A percentile compares a stretch with the other conserved stretches of the same genome.
Evolutionary conservation across 2,888 invertebrate genomes (phyloP).

Genomic region (Agapostemon virescens): DNA sequence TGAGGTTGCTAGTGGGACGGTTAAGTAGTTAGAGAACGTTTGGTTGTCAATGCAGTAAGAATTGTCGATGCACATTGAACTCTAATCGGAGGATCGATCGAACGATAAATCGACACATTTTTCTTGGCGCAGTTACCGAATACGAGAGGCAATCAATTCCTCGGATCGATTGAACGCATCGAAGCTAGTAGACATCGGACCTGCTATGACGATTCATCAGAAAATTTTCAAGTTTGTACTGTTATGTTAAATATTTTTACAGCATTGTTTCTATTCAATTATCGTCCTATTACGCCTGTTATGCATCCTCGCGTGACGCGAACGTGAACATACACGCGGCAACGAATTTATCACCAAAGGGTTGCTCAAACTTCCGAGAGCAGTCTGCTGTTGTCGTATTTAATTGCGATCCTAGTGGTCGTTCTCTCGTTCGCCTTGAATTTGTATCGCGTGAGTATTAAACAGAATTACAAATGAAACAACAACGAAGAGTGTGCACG

Average conservation of each 20-base stretch:
- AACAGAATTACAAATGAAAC: background rate
- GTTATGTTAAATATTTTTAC: background rate
- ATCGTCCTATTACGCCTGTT: background rate
- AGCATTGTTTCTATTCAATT: background rate
- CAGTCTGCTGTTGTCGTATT: background rate
- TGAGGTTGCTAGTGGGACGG: no score
- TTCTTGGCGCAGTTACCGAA: background rate
- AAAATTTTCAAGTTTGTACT: background rate
- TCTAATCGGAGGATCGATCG: background rate
- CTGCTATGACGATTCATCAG: background rate
- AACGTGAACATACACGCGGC: background rate
- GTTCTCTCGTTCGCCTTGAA: background rate
- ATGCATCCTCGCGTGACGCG: background rate
- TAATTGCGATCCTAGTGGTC: background rate
- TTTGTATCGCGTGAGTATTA: conserved; percentile 19
- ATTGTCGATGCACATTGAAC: background rate
- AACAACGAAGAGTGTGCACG: background rate
- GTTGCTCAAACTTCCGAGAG: background rate
- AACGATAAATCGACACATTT: background rate
- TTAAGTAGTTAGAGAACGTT: no score
- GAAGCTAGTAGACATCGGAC: background rate
- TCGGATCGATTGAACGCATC: no score
- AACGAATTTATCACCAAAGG: background rate
- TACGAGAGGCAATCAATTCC: background rate
- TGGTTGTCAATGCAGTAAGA: background rate